Conservation (phyloP, 2,888 invertebrate species). For the Cantharis nigra region DNA sequence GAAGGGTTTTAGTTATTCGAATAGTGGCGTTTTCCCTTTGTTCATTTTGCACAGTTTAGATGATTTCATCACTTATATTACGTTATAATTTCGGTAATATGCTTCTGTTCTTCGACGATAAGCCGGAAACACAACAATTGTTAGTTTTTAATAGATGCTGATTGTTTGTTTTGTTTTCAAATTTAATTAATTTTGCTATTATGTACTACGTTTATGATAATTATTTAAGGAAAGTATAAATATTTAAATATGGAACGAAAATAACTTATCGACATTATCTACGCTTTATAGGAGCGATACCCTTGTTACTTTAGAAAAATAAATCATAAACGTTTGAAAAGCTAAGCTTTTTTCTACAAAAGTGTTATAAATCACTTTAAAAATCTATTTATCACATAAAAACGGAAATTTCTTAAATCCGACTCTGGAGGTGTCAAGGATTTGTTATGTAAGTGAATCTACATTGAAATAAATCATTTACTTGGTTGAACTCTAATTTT, state of each 20-base stretch:
- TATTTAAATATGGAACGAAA: neutral
- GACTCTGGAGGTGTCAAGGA: slow-evolving; percentile 20
- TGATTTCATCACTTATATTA: slow-evolving; percentile 27
- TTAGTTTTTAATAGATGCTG: neutral
- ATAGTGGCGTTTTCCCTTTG: slow-evolving; percentile 25
- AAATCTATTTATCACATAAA: slow-evolving; percentile 19
- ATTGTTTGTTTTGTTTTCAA: neutral
- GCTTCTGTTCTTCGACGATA: slow-evolving; percentile 21
- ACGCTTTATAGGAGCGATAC: neutral
- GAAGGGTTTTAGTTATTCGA: slow-evolving; percentile 31
- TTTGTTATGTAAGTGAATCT: slow-evolving; percentile 14
- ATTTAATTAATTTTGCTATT: neutral
- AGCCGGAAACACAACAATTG: slow-evolving; percentile 3
- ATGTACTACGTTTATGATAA: neutral
- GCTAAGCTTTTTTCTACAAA: slow-evolving; percentile 2
- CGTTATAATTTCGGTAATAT: slow-evolving; percentile 19
- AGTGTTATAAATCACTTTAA: slow-evolving; percentile 19
- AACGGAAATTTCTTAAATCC: slow-evolving; percentile 24
- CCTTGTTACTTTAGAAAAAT: slow-evolving; percentile 3
- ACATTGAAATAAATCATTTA: neutral
- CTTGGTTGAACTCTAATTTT: neutral
- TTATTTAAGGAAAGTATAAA: neutral
- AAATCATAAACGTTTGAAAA: slow-evolving; percentile 19
- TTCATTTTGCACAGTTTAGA: slow-evolving; percentile 29
- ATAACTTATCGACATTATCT: neutral